Conservation (phyloP, 2,113 vertebrate genomes). For the Heloderma charlesbogerti region DNA sequence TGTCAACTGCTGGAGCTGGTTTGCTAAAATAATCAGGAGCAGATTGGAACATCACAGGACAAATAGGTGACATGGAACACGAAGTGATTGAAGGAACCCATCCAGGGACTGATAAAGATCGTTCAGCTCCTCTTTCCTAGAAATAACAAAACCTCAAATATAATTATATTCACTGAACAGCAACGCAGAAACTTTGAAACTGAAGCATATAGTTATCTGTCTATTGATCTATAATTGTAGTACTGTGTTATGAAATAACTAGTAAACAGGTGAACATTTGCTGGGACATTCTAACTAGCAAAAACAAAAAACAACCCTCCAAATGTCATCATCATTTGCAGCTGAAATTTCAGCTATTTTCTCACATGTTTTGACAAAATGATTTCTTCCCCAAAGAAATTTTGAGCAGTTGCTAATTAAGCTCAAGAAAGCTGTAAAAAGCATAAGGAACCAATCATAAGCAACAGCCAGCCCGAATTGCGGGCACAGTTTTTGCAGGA, state of each 20-base stretch:
- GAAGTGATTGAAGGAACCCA: constrained; percentile 60
- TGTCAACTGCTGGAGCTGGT: constrained; percentile 66
- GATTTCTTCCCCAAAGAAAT: no score
- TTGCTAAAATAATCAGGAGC: constrained; percentile 67
- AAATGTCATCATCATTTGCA: neutral
- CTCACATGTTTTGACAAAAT: neutral
- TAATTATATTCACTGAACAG: constrained; percentile 5
- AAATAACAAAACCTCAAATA: constrained; percentile 58
- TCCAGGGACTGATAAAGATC: constrained; percentile 84
- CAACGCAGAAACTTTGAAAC: constrained; percentile 15
- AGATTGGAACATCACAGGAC: constrained; percentile 67
- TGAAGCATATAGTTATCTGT: neutral
- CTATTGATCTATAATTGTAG: neutral
- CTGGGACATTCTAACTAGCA: neutral
- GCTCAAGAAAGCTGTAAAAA: neutral
- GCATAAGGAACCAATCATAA: neutral
- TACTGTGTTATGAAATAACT: neutral
- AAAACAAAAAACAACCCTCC: no score
- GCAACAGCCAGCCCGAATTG: neutral
- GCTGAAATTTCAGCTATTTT: neutral
- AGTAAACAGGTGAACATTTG: no score
- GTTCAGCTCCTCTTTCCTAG: constrained; percentile 74
- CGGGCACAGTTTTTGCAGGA: neutral
- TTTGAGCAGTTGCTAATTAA: neutral
- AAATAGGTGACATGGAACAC: constrained; percentile 72